Evolutionary conservation across 2,888 invertebrate genomes (phyloP).

Genomic region (Tenodera sinensis): DNA sequence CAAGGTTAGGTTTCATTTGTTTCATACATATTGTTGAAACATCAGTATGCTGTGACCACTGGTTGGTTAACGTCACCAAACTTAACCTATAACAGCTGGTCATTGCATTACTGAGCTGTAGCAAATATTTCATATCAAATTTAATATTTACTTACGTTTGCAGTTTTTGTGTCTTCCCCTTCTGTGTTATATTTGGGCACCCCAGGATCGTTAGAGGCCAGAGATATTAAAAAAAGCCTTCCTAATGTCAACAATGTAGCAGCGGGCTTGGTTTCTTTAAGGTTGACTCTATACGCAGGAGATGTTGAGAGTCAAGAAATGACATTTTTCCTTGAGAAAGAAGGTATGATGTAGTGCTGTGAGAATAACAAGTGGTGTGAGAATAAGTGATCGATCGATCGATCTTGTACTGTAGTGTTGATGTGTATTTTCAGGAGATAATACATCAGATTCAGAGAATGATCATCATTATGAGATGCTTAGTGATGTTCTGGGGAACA

Average conservation of each 20-base stretch:
- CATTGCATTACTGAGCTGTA: not conserved
- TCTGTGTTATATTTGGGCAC: conserved; percentile 27
- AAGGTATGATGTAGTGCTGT: conserved; percentile 31
- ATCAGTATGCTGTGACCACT: not conserved
- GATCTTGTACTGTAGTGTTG: conserved; percentile 15
- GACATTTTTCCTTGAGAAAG: conserved; percentile 38
- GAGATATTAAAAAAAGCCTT: not conserved
- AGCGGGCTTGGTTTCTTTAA: conserved; percentile 24
- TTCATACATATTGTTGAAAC: not conserved
- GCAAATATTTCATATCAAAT: not conserved
- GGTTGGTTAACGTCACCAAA: not conserved
- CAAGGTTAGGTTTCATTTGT: conserved; percentile 22
- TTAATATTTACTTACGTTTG: conserved; percentile 7
- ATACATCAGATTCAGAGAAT: conserved; percentile 53
- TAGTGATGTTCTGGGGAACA: conserved; percentile 39
- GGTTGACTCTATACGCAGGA: conserved; percentile 37
- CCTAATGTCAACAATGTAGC: not conserved
- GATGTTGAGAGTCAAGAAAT: conserved; percentile 54
- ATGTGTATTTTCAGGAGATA: conserved; percentile 56
- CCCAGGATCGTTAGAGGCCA: not conserved
- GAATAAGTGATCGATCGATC: too few species aligned
- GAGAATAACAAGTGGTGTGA: not conserved
- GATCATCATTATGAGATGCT: conserved; percentile 70
- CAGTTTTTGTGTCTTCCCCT: conserved; percentile 29
- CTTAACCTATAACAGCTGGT: not conserved